phyloP scores from a whole-genome alignment of 2,113 vertebrate genomes.

The Pandion haliaetus region DNA sequence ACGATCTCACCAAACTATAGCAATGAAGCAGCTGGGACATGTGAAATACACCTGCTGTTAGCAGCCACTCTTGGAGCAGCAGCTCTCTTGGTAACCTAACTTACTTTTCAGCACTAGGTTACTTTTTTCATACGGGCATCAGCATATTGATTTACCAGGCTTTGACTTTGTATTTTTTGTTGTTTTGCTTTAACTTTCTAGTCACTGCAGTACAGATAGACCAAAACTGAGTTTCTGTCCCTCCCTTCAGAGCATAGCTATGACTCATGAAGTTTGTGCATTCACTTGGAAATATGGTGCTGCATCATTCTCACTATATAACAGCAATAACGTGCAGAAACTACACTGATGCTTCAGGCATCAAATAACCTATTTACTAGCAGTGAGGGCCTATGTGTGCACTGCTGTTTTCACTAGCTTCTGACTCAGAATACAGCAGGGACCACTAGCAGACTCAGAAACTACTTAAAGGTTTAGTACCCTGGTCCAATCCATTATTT shows the following conservation, averaged over 20 bases:
- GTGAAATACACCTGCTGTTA: background rate
- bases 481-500: background rate
- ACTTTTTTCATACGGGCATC: background rate
- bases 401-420: background rate
- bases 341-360: background rate
- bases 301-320: background rate
- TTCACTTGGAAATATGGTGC: background rate
- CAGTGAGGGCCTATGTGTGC: background rate
- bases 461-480: background rate
- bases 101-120: background rate
- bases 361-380: background rate
- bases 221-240: background rate
- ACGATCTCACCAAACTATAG: background rate
- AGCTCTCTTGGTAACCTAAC: background rate
- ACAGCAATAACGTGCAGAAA: background rate
- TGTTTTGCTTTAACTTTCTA: background rate
- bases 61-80: background rate
- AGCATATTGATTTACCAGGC: background rate
- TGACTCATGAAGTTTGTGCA: slow-evolving; percentile 4
- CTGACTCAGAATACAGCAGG: background rate
- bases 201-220: background rate
- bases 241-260: background rate
- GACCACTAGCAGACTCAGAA: background rate
- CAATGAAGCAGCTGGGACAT: background rate
- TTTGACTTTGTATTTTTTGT: background rate